Percentiles rank a stretch among this genome's conserved stretches.
phyloP scores from a whole-genome alignment of 2,113 vertebrate species.

The Ascaphus truei region DNA sequence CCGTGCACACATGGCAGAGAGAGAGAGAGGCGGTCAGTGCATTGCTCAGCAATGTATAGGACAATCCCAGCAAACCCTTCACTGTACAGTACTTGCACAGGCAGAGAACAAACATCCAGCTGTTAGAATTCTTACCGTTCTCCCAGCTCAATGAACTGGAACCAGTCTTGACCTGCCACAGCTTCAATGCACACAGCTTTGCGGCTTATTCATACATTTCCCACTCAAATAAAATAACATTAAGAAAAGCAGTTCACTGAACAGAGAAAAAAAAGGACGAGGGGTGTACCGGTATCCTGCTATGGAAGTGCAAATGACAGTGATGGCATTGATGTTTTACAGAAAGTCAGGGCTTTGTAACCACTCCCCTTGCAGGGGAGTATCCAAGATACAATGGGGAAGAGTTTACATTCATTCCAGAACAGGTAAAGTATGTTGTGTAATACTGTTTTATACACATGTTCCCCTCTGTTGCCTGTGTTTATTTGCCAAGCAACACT shows the following conservation, averaged over 20 bases:
- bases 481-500: not conserved
- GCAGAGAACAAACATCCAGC: not conserved
- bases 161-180: not conserved
- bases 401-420: not conserved
- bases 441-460: not conserved
- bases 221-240: not conserved
- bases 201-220: not conserved
- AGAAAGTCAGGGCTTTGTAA: not conserved
- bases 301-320: not conserved
- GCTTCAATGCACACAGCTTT: not conserved
- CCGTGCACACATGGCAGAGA: too few species aligned
- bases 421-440: not conserved
- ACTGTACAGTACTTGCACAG: not conserved
- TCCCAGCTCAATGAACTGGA: not conserved
- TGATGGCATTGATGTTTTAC: not conserved
- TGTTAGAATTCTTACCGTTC: not conserved
- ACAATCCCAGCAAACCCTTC: too few species aligned
- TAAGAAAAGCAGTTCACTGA: not conserved
- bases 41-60: too few species aligned
- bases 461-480: not conserved
- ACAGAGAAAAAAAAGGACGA: not conserved
- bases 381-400: not conserved
- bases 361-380: slow-evolving; percentile 9
- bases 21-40: too few species aligned
- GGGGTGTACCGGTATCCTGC: not conserved